Conservation (phyloP, 1,140 invertebrate species). For the Steinernema khuongi region DNA sequence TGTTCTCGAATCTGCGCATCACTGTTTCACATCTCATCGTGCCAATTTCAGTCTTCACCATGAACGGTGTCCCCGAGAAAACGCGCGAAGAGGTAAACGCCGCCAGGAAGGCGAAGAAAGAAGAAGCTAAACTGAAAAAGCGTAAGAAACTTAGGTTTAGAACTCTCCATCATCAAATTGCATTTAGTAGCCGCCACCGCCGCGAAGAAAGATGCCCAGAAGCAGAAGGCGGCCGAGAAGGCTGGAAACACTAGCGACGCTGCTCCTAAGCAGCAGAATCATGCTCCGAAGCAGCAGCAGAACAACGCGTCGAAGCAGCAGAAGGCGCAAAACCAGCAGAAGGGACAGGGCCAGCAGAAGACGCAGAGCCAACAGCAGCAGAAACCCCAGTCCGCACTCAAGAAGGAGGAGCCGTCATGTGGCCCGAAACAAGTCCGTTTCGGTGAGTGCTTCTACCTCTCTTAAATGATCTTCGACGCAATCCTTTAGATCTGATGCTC, state of each 20-base stretch:
- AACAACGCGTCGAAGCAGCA: neutral
- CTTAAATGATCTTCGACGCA: neutral
- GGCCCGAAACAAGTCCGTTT: slow-evolving; percentile 22
- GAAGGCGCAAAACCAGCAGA: neutral
- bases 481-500: neutral
- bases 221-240: neutral
- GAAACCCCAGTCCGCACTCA: slow-evolving; percentile 3
- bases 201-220: slow-evolving; percentile 6
- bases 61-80: neutral
- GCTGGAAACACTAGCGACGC: neutral
- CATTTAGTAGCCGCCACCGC: neutral
- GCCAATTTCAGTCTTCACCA: too few relatives aligned
- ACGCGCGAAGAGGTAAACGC: slow-evolving; percentile 13
- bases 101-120: slow-evolving; percentile 17
- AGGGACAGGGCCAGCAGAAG: neutral
- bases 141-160: neutral
- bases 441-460: slow-evolving; percentile 5
- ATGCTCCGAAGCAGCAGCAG: neutral
- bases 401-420: neutral
- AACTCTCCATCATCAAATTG: neutral
- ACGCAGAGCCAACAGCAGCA: neutral
- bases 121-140: slow-evolving; percentile 13
- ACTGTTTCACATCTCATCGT: too few relatives aligned
- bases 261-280: neutral
- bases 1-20: too few relatives aligned